Base-by-base conservation (phyloP, 2,797 vertebrate species). In the Poeciliopsis gracilis region DNA sequence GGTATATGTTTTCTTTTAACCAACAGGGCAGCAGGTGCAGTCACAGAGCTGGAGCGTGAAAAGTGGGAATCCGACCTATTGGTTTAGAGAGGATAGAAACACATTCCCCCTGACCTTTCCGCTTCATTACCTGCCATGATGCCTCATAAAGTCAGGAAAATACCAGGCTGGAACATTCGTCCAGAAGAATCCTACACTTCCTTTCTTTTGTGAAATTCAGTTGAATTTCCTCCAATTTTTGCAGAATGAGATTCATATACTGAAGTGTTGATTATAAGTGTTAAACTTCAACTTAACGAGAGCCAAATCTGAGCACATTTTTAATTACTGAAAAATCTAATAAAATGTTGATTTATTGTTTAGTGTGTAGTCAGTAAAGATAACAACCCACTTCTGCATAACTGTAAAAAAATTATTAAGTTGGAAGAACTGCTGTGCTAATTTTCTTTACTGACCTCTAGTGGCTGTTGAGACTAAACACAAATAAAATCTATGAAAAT, bases 11-110 rank as follows among this genome's bases (percentile, higher is more conserved):
- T 90, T 92, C 91, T 92, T 93, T 93, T 92, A 90, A 91, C 77
- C 86, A 77, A 80, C 81, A 88, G 90, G 92, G 89, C 93, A 91
- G 13, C 93, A 95, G 93, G 86, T 94, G 93, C 90, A 82, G 92
- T 89, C 90, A 86, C 90, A 87, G 90, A 83, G 85, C 88, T 72
- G 83, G 88, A 86, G 88, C 45, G 79, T 92, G 89, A 90, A 92
- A 93, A 93, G 89, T 92, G 91, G 91, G 87, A 92, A 91, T 85
- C 59, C 90, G 88, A 91, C 93, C 92, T 91, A 90, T 88, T 89
- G 89, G 86, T 91, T 94, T 90, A 90, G 79, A 82, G 87, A 71
- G 73, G 88, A 93, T 93, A 80, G 90, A 89, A 92, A 86, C 88
- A 93, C 88, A 90, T 89, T 85, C 83, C 72, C 85, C 80, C 86